Base-by-base conservation (phyloP, 1,140 invertebrate species). In the Psix sp. region DNA sequence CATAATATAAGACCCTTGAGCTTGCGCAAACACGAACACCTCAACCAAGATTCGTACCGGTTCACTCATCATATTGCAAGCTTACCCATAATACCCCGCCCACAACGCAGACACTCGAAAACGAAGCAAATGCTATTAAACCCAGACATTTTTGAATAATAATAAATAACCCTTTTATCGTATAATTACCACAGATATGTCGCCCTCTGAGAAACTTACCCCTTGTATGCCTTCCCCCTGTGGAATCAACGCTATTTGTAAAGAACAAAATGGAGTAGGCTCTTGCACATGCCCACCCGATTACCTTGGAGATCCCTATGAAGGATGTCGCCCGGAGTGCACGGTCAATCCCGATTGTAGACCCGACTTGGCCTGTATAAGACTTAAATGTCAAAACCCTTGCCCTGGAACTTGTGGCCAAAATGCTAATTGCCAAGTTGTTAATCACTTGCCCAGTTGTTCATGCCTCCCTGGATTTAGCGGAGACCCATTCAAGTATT, bases 391-490 rank as follows among this genome's bases (percentile, higher is more conserved):
- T 60, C 78, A 77, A 74, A 81, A 90, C 76, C 89, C 89, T n/a
- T 90, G 89, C 62, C 82, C 86, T 38, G 88, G 88, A 46, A 84
- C 85, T 5, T 90, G 89, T 76, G 89, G 88, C 16, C 78, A 82
- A 20, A 90, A 89, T 77, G 88, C 89, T 6, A 82, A 89, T 49
- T 90, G 90, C 59, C 84, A 82, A 42, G 87, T 89, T 14, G 78
- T 85, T 11, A 87, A 87, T 59, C 87, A 89, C 59, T 80, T 83
- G 11, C 83, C 89, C 7, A 82, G 84, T 26, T 90, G 90, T 67
- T 81, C 82, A n/a, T 90, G 89, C 68, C 26, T 79, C 20, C 78
- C 83, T 38, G 87, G 87, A 51, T 87, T 80, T 77, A 86, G 84
- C 3, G 90, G 90, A 60, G 88, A 90, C 80, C 88, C 89, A 20